Conservation (phyloP, 2,888 invertebrate species). For the Noctua janthina region DNA sequence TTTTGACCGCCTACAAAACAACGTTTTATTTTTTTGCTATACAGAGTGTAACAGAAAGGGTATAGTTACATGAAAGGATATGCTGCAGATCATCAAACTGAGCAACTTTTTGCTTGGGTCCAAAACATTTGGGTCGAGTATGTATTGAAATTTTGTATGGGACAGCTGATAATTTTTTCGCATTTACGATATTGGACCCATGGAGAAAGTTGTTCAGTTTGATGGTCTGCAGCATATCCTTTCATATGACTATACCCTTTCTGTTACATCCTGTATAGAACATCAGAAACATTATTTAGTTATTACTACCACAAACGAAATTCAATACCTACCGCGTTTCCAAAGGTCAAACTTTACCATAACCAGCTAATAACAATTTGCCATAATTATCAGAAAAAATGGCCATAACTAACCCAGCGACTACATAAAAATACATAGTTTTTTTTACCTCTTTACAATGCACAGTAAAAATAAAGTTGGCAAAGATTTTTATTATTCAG, state of each 20-base stretch:
- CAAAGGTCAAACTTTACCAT: slow-evolving; percentile 33
- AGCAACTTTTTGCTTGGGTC: too few species aligned
- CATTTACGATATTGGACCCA: too few species aligned
- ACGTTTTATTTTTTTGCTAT: not conserved
- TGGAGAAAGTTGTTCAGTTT: too few species aligned
- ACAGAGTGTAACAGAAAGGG: too few species aligned
- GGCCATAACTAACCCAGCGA: not conserved
- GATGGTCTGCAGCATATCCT: too few species aligned
- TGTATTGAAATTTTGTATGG: too few species aligned
- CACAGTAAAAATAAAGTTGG: slow-evolving; percentile 47
- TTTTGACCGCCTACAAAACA: not conserved
- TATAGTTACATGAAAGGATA: too few species aligned
- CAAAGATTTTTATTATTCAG: slow-evolving; percentile 56
- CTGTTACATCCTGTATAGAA: too few species aligned
- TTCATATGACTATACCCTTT: too few species aligned
- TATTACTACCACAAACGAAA: slow-evolving; percentile 15
- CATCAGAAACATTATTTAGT: not conserved
- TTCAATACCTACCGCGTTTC: not conserved
- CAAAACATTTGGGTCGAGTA: too few species aligned
- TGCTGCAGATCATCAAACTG: too few species aligned
- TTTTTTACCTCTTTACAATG: slow-evolving; percentile 42
- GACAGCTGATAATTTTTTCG: too few species aligned
- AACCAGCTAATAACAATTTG: slow-evolving; percentile 35
- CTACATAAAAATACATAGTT: slow-evolving; percentile 50
- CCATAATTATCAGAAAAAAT: slow-evolving; percentile 46